Evolutionary conservation across 2,888 invertebrate genomes (phyloP).

Genomic region (Cheilosia impressa): DNA sequence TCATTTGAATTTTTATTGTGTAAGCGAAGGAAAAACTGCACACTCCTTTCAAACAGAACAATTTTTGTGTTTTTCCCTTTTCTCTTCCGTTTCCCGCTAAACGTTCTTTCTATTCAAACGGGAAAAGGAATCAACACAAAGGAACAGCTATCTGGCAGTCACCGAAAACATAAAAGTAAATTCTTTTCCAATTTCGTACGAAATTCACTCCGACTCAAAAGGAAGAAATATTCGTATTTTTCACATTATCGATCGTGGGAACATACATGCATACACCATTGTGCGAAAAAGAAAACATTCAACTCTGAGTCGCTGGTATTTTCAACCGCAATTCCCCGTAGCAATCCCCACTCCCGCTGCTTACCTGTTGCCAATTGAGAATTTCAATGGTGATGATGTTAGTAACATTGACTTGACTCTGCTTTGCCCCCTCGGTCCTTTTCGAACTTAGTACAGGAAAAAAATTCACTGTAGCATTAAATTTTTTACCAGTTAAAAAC

Average conservation of each 20-base stretch:
- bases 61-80: no score
- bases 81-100: no score
- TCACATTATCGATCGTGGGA: conserved; percentile 62
- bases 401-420: conserved; percentile 9
- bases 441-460: background rate
- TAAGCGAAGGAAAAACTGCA: no score
- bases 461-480: conserved; percentile 24
- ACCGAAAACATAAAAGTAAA: conserved; percentile 54
- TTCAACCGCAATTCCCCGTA: background rate
- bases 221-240: conserved; percentile 42
- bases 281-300: conserved; percentile 16
- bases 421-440: conserved; percentile 6
- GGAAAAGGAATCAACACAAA: no score
- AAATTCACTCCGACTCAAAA: background rate
- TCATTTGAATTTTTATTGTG: no score
- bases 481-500: conserved; percentile 22
- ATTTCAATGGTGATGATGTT: conserved; percentile 48
- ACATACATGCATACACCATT: conserved; percentile 16
- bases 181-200: conserved; percentile 58
- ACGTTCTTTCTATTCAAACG: no score
- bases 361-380: conserved; percentile 69
- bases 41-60: no score
- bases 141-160: background rate
- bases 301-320: conserved; percentile 7
- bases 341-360: background rate